These are phyloP conservation scores for Fregetta grallaria DNA, from an alignment of 2,113 vertebrate genomes.

Conservation along the genomic window DNA sequence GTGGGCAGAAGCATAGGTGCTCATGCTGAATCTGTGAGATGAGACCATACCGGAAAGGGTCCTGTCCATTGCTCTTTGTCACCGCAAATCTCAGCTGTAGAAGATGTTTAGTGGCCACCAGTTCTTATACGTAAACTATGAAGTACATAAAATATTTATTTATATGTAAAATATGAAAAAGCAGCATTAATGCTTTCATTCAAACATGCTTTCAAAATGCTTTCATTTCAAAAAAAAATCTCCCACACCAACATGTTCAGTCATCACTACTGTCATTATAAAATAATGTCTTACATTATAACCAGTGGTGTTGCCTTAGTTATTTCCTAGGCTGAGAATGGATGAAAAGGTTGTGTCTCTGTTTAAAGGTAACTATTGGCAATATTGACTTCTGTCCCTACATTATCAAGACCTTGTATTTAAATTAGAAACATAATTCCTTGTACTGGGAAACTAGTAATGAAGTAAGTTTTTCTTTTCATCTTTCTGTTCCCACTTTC, in stretches of 20 bases:
- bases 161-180: not conserved
- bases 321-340: not conserved
- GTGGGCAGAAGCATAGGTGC: not conserved
- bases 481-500: not conserved
- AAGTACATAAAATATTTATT: not conserved
- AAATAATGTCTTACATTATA: not conserved
- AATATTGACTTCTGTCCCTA: not conserved
- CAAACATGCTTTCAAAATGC: too few species aligned
- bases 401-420: not conserved
- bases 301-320: not conserved
- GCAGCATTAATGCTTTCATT: not conserved
- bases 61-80: not conserved
- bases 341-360: not conserved
- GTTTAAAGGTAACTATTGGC: not conserved
- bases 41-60: accelerated
- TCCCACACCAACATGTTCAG: not conserved
- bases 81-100: not conserved
- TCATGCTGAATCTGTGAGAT: not conserved
- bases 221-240: not conserved
- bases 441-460: not conserved
- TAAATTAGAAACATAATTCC: not conserved
- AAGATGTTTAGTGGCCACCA: not conserved
- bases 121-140: not conserved
- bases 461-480: not conserved
- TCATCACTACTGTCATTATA: not conserved